Evolutionary conservation across 2,888 invertebrate species (phyloP).

Genomic region (Drosophila niveifrons): DNA sequence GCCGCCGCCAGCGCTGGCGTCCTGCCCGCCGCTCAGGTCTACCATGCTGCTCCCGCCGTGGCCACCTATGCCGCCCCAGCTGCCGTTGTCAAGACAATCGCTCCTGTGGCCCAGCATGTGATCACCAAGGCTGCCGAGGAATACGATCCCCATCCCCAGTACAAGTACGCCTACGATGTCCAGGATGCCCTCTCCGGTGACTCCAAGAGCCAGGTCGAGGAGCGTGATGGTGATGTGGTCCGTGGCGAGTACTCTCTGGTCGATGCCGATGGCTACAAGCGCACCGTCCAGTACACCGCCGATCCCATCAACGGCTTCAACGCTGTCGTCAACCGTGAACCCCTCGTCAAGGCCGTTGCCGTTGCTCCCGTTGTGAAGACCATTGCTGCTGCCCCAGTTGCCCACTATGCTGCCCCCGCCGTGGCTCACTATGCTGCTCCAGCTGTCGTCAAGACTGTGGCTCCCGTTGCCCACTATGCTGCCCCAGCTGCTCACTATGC

Average conservation of each 20-base stretch:
- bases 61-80: slow-evolving; percentile 63
- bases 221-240: slow-evolving; percentile 84
- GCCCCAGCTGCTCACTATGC: slow-evolving; percentile 55
- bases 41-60: slow-evolving; percentile 69
- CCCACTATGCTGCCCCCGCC: slow-evolving; percentile 48
- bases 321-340: slow-evolving; percentile 82
- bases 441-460: slow-evolving; percentile 12
- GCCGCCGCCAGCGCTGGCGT: slow-evolving; percentile 80
- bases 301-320: slow-evolving; percentile 84
- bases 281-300: slow-evolving; percentile 83
- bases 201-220: slow-evolving; percentile 84
- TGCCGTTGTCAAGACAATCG: slow-evolving; percentile 50
- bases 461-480: slow-evolving; percentile 49
- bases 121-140: slow-evolving; percentile 75
- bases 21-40: slow-evolving; percentile 71
- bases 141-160: slow-evolving; percentile 83
- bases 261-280: slow-evolving; percentile 83
- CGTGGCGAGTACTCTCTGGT: slow-evolving; percentile 84
- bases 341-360: slow-evolving; percentile 61
- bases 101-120: slow-evolving; percentile 63
- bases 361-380: slow-evolving; percentile 50
- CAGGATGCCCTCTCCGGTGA: slow-evolving; percentile 84
- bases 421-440: slow-evolving; percentile 36
- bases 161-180: slow-evolving; percentile 83
- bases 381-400: slow-evolving; percentile 43